phyloP scores from a whole-genome alignment of 2,888 invertebrate genomes.

The Synergus laeviventris region DNA sequence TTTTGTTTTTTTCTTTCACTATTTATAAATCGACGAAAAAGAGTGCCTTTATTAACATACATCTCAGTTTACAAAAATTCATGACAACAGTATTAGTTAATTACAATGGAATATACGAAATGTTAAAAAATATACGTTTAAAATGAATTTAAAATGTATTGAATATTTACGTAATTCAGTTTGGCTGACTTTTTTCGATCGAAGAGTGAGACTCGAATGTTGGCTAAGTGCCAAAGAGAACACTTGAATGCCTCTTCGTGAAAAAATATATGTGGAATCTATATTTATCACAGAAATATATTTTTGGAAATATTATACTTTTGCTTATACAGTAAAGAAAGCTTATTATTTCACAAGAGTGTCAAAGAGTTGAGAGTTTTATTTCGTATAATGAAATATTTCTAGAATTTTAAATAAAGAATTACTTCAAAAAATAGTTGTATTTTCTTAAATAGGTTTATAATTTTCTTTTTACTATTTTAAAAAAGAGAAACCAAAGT shows the following conservation, averaged over 20 bases:
- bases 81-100: neutral
- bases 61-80: too few species aligned
- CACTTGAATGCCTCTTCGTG: neutral
- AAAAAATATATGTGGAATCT: conserved; percentile 1
- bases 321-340: neutral
- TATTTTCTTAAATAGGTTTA: neutral
- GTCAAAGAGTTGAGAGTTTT: neutral
- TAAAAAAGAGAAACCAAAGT: conserved; percentile 23
- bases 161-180: neutral
- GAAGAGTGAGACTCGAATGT: neutral
- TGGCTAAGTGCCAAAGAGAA: conserved; percentile 3
- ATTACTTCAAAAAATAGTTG: too few species aligned
- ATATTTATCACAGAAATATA: neutral
- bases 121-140: neutral
- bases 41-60: too few species aligned
- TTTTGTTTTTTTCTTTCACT: neutral
- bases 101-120: neutral
- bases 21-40: too few species aligned
- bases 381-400: neutral
- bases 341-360: neutral
- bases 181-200: neutral
- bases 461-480: neutral
- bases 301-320: neutral
- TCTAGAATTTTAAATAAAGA: neutral
- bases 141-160: neutral